Evolutionary conservation across 2,797 vertebrate species (phyloP), one percentile per base, ranked within the genome.

Genomic region (Ara ararauna): DNA sequence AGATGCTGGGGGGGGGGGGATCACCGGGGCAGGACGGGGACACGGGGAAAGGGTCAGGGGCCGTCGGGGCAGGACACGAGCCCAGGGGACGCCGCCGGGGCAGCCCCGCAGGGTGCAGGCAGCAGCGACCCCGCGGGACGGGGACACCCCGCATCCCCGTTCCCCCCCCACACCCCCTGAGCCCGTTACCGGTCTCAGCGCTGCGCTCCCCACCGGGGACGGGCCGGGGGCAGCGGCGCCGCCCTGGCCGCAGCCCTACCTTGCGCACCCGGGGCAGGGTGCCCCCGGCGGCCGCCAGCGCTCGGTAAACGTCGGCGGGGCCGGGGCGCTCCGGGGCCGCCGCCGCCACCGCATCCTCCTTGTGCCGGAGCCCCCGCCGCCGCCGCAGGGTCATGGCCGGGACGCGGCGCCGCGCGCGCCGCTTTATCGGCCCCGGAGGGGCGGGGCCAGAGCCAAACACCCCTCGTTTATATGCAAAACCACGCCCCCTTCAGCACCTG

Each of bases 251-350:
- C 38, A 40, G 5, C 85, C 97, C 62, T 94, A 99, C 99, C 98
- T 98, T 99, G 72, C 97, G 98, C 53, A 96, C 98, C 21, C 99
- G 98, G 67, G 99, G 99, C 96, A 99, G 97, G 38, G 99, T 99
- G n/a, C 99, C 99, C 14, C 99, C 99, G 19, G 99, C 99, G 65
- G 98, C 99, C 26, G 99, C 98, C 96, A 99, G 97, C 5, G 98
- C 99, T 90, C 97, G 98, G 95, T 99, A 99, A n/a, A 97, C 82
- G 30, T 98, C 98, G 89, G 94, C 85, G n/a, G 98, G 97, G 71
- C 98, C 99, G 54, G 92, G 87, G 22, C 84, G 90, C 89, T 88
- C 95, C 13, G 89, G 88, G 11, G 72, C 81, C 73, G 78, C 97
- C 14, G 85, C 48, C 44, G 54, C 48, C 38, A 97, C 44, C 40